Evolutionary conservation across 2,797 vertebrate genomes (phyloP).

Genomic region (Orestias chungarensis): DNA sequence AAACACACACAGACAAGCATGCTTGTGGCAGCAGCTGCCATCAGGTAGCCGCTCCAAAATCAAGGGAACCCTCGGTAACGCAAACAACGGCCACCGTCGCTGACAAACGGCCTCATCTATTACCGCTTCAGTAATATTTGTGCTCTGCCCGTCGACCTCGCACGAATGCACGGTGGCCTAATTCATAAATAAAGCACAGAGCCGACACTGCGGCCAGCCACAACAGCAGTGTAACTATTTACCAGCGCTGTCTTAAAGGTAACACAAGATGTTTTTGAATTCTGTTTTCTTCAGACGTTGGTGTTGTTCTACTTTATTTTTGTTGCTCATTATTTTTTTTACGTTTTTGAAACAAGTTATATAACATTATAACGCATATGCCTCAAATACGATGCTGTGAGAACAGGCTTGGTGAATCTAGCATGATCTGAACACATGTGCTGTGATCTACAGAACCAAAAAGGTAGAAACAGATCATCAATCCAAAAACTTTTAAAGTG

Average conservation of each 20-base stretch:
- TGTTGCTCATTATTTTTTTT: too few relatives aligned
- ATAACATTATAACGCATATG: too few relatives aligned
- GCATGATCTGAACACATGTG: too few relatives aligned
- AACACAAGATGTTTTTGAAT: too few relatives aligned
- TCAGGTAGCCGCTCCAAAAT: constrained; percentile 9
- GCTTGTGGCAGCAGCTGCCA: not conserved
- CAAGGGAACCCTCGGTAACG: not conserved
- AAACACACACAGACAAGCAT: not conserved
- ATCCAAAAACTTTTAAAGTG: not conserved
- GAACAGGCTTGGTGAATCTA: too few relatives aligned
- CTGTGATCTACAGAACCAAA: too few relatives aligned
- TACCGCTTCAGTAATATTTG: constrained; percentile 7
- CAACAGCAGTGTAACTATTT: constrained; percentile 1
- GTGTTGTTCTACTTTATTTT: too few relatives aligned
- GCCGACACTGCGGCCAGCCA: constrained; percentile 4
- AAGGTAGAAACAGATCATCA: not conserved
- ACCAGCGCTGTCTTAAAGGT: not conserved
- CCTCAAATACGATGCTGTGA: too few relatives aligned
- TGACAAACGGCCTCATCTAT: constrained; percentile 1
- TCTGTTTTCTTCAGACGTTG: too few relatives aligned
- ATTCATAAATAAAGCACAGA: constrained; percentile 7
- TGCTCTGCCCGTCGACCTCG: constrained; percentile 1
- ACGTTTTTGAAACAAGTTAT: too few relatives aligned
- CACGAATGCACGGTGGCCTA: not conserved
- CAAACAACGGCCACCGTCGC: not conserved